phyloP scores from a whole-genome alignment of 2,888 invertebrate genomes.

The Yponomeuta malinellus region DNA sequence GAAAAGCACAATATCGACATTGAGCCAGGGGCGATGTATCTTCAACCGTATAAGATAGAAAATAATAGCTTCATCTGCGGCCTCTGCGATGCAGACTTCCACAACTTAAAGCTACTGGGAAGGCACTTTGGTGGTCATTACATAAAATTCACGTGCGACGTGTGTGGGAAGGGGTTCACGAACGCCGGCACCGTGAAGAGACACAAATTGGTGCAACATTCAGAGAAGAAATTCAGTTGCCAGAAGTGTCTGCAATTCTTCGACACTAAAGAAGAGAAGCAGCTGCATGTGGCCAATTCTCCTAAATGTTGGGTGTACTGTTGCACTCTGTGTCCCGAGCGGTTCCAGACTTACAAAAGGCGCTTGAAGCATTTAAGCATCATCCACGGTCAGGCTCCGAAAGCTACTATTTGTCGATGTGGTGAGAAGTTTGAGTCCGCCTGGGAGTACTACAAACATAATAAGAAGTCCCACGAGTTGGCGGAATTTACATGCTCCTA shows the following conservation, averaged over 20 bases:
- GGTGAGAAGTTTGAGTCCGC: background rate
- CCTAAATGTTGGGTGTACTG: background rate
- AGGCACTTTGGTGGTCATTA: slow-evolving; percentile 41
- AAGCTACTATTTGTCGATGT: background rate
- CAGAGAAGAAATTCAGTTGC: slow-evolving; percentile 7
- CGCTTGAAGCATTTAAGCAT: background rate
- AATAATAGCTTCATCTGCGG: slow-evolving; percentile 31
- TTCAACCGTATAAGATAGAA: slow-evolving; percentile 38
- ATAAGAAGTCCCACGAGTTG: background rate
- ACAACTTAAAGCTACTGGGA: slow-evolving; percentile 34
- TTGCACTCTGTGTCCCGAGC: background rate
- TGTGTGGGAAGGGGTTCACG: slow-evolving; percentile 40
- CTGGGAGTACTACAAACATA: background rate
- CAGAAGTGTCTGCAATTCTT: background rate
- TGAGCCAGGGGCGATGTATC: background rate
- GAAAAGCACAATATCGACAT: background rate
- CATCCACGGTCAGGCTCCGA: background rate
- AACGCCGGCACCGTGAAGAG: slow-evolving; percentile 28
- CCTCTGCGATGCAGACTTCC: slow-evolving; percentile 34
- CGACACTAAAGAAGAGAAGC: background rate
- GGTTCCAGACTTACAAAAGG: background rate
- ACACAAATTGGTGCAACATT: slow-evolving; percentile 33
- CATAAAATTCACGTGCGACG: slow-evolving; percentile 37
- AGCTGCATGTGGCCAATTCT: background rate
- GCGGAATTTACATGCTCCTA: background rate